Evolutionary conservation across 2,888 invertebrate genomes (phyloP).

Genomic region (Geotrupes spiniger): DNA sequence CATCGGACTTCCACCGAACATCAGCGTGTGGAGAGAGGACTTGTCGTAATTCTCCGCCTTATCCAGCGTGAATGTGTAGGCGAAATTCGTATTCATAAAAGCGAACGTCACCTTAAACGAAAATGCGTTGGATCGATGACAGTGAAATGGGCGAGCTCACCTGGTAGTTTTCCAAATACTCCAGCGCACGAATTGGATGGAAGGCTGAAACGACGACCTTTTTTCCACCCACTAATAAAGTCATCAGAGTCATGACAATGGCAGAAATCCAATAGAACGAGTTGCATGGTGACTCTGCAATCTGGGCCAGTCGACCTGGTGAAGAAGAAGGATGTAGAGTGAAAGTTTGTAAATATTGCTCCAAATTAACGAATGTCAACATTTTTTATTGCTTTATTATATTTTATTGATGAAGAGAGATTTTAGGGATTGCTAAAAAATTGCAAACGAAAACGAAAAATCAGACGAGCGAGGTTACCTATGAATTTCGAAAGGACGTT

Average conservation of each 20-base stretch:
- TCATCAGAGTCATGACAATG: slow-evolving; percentile 21
- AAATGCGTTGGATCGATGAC: too few species aligned
- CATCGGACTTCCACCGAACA: slow-evolving; percentile 31
- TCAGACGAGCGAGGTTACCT: too few species aligned
- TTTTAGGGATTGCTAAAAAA: too few species aligned
- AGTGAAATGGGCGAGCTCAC: slow-evolving; percentile 41
- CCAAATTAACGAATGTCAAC: too few species aligned
- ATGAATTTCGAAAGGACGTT: too few species aligned
- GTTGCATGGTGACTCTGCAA: slow-evolving; percentile 15
- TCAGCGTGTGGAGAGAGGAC: slow-evolving; percentile 9
- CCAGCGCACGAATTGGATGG: slow-evolving; percentile 27
- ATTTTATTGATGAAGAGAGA: too few species aligned
- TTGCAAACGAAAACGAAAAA: too few species aligned
- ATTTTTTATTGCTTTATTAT: too few species aligned
- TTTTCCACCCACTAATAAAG: slow-evolving; percentile 28
- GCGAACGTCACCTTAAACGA: slow-evolving; percentile 13
- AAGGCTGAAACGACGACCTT: slow-evolving; percentile 30
- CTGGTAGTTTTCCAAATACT: slow-evolving; percentile 33
- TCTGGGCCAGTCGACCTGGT: too few species aligned
- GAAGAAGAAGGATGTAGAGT: too few species aligned
- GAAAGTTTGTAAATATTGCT: too few species aligned
- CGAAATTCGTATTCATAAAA: slow-evolving; percentile 25
- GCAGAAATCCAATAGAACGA: slow-evolving; percentile 40
- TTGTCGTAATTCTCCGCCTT: slow-evolving; percentile 11
- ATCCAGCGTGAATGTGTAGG: slow-evolving; percentile 26